Conservation (phyloP, 2,888 invertebrate species). For the Cataglyphis rosenhaueri region DNA sequence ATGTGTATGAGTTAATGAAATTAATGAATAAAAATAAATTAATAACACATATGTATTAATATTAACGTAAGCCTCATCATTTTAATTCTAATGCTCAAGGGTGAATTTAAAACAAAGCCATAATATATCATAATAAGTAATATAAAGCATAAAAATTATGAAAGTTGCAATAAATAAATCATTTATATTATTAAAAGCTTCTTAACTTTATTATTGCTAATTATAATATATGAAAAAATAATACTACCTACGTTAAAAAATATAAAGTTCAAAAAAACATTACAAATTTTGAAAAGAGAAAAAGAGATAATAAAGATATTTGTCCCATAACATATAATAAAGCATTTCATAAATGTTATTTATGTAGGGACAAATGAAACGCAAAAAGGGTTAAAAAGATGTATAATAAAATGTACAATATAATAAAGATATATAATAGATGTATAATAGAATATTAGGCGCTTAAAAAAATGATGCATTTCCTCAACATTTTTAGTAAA, state of each 20-base stretch:
- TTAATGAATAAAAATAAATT: background rate
- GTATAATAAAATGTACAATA: too few species aligned
- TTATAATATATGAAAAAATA: background rate
- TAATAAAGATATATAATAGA: background rate
- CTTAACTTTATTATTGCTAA: background rate
- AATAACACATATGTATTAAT: background rate
- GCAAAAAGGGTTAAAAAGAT: background rate
- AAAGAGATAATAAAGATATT: background rate
- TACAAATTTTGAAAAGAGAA: background rate
- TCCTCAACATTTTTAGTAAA: background rate
- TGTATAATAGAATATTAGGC: background rate
- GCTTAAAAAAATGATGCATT: background rate
- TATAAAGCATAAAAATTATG: too few species aligned
- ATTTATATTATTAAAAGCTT: background rate
- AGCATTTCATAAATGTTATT: background rate
- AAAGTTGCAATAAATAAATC: slow-evolving; percentile 4
- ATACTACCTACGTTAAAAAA: background rate
- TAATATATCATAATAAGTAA: background rate
- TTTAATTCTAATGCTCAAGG: background rate
- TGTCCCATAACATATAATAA: background rate
- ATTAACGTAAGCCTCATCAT: background rate
- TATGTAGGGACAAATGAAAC: background rate
- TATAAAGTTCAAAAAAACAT: background rate
- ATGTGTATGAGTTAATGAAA: background rate
- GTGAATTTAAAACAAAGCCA: background rate